Percentiles rank a stretch among this genome's conserved stretches.
These are phyloP conservation scores for Papilio aristodemus DNA, from an alignment of 1,140 invertebrate species.

Conservation along the genomic window DNA sequence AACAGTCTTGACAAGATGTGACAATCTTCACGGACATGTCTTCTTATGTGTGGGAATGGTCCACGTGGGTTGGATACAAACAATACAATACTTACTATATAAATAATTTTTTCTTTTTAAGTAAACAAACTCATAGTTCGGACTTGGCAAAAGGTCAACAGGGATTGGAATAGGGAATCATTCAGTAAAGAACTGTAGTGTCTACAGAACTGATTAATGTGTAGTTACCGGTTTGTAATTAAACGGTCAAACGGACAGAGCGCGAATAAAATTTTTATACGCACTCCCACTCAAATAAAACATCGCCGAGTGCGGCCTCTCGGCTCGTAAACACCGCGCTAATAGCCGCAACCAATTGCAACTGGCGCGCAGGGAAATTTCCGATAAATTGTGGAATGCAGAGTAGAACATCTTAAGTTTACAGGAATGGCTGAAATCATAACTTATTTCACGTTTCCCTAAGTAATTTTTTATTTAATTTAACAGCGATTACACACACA, in stretches of 20 bases:
- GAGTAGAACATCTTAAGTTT: not conserved
- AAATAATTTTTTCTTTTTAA: too few species aligned
- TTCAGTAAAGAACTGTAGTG: not conserved
- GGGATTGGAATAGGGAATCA: too few species aligned
- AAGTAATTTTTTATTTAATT: not conserved
- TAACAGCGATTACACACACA: too few species aligned
- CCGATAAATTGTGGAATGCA: constrained; percentile 1
- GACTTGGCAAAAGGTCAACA: too few species aligned
- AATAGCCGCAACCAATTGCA: constrained; percentile 5
- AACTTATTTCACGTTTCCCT: not conserved
- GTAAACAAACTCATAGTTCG: too few species aligned
- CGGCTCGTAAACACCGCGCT: not conserved
- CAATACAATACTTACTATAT: not conserved
- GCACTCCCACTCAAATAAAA: not conserved
- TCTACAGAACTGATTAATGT: not conserved
- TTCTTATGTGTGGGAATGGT: not conserved
- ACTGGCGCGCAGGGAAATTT: not conserved
- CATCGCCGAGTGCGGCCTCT: not conserved
- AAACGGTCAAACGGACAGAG: not conserved
- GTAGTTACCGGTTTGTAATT: not conserved
- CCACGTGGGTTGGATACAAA: not conserved
- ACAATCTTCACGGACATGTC: not conserved
- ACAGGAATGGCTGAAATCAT: not conserved
- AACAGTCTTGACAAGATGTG: not conserved
- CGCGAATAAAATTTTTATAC: constrained; percentile 2